These are phyloP conservation scores for Polyergus mexicanus DNA, from an alignment of 1,140 invertebrate species.

Conservation along the genomic window DNA sequence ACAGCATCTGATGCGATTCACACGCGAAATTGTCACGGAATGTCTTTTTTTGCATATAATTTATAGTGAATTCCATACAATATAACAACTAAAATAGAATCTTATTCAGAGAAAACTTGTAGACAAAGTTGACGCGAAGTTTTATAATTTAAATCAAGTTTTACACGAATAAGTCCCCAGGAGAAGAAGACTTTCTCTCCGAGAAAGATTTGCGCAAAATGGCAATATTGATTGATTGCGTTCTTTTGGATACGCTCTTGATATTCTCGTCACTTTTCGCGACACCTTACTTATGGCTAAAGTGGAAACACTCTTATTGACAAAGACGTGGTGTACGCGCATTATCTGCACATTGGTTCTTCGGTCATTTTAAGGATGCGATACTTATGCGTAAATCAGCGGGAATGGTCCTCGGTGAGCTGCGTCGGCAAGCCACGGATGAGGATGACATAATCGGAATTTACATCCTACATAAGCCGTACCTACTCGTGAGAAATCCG, in stretches of 20 bases:
- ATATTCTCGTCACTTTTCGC: not conserved
- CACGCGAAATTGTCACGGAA: not conserved
- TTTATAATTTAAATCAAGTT: conserved; percentile 62
- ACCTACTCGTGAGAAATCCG: too few relatives aligned
- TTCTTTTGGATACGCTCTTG: not conserved
- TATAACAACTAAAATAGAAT: not conserved
- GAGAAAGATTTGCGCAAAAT: conserved; percentile 63
- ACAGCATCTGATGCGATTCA: not conserved
- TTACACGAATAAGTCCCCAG: conserved; percentile 67
- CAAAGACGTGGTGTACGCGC: conserved; percentile 75
- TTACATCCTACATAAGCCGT: conserved; percentile 80
- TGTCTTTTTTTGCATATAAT: not conserved
- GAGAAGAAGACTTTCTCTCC: too few relatives aligned
- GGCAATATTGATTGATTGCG: not conserved
- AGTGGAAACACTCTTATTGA: conserved; percentile 79
- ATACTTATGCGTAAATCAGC: conserved; percentile 70
- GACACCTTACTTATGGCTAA: conserved; percentile 68
- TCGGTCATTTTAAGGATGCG: conserved; percentile 79
- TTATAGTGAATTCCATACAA: not conserved
- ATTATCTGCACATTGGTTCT: conserved; percentile 73
- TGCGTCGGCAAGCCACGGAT: conserved; percentile 67
- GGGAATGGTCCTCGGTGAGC: conserved; percentile 82
- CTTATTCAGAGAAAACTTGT: not conserved
- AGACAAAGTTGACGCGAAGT: not conserved
- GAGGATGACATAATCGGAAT: conserved; percentile 75